These are phyloP conservation scores for Pemphredon lugubris DNA, from an alignment of 2,888 invertebrate species.

Conservation along the genomic window DNA sequence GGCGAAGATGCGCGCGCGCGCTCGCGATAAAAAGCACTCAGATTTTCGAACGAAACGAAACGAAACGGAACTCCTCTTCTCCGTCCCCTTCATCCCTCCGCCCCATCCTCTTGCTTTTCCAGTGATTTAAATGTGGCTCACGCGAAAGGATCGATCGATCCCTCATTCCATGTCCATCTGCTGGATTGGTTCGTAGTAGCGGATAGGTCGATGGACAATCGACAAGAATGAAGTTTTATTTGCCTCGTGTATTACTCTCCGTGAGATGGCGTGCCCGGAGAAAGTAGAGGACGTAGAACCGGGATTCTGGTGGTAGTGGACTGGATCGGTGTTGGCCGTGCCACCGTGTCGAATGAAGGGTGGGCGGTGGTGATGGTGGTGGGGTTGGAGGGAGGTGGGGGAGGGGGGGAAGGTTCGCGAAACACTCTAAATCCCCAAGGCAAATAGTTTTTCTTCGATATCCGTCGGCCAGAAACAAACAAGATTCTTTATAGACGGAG, in stretches of 20 bases:
- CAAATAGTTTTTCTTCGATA: slow-evolving; percentile 77
- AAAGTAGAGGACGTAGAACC: slow-evolving; percentile 2
- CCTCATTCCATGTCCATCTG: slow-evolving; percentile 63
- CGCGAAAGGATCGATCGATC: slow-evolving; percentile 60
- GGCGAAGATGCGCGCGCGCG: background rate
- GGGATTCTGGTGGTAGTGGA: background rate
- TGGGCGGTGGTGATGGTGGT: slow-evolving; percentile 10
- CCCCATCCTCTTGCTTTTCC: slow-evolving; percentile 16
- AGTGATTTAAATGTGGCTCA: slow-evolving; percentile 63
- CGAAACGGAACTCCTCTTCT: slow-evolving; percentile 7
- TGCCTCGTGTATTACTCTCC: slow-evolving; percentile 64
- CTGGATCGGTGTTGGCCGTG: too few species aligned
- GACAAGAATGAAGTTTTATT: slow-evolving; percentile 72
- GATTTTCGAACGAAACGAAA: slow-evolving; percentile 16
- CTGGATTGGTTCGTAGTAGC: slow-evolving; percentile 59
- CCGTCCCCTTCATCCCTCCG: too few species aligned
- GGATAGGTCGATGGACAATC: slow-evolving; percentile 65
- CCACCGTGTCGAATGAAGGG: background rate
- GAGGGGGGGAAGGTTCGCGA: slow-evolving; percentile 59
- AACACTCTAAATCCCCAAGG: slow-evolving; percentile 74
- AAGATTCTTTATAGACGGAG: slow-evolving; percentile 78
- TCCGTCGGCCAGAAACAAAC: slow-evolving; percentile 78
- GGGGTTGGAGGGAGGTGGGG: slow-evolving; percentile 6
- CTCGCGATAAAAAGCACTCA: slow-evolving; percentile 15
- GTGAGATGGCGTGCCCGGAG: slow-evolving; percentile 38